Base-by-base conservation (phyloP, 2,113 vertebrate genomes). In the Trichechus manatus region DNA sequence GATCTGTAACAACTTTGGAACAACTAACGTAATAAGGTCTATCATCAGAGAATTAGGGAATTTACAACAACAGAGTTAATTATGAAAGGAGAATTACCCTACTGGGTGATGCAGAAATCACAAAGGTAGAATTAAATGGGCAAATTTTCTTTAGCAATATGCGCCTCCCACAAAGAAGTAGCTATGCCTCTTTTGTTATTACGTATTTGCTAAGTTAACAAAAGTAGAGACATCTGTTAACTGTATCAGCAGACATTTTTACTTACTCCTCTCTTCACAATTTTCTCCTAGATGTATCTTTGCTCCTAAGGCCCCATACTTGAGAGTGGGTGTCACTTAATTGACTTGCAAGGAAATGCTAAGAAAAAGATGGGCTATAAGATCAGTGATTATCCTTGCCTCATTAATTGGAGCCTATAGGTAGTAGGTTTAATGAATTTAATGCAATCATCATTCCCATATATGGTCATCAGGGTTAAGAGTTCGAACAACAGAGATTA, bases 301-400 rank as follows among this genome's bases (percentile, higher is more conserved):
- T 88, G 25, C 20, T 93, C 31, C 25, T 20, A 42, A 79, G 29
- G 19, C 4, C 39, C 29, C 39, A 89, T 81, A 66, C 50, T 82
- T 93, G 36, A 91, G 27, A 93, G 61, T 72, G n/a, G n/a, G 5
- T n/a, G 72, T 61, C 78, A 72, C 42, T 66, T 94, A 85, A 92
- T 82, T 95, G 80, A 53, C 6, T 79, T 90, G 6, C 15, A 70
- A 93, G 20, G 11, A 33, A 89, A 7, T 74, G 56, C 17, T 29
- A 86, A 89, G 39, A 75, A 66, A 82, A 87, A 17, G 22, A 82
- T 61, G 53, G 64, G 81, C 6, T 81, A 23, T 64, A 20, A 9
- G 23, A 42, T 39, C 29, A 59, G 44, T 74, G 23, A 66, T 61
- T 94, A 66, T 89, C 20, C 36, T 91, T 81, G 33, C 31, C 9